These are phyloP conservation scores for Proteles cristata DNA, from an alignment of 2,113 vertebrate genomes.

Conservation along the genomic window DNA sequence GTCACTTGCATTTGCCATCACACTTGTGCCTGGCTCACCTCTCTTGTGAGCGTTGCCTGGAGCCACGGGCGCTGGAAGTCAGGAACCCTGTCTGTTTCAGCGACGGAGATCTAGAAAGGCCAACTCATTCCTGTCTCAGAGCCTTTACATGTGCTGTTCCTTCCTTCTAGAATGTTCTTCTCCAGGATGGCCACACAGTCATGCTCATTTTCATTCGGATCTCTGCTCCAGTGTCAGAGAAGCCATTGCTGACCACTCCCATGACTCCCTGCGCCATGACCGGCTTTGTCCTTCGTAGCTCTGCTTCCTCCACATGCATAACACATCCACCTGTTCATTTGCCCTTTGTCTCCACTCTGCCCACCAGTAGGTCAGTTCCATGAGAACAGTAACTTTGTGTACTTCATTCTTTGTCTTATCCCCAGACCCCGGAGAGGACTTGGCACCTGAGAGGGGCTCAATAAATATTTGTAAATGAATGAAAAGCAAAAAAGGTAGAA, in stretches of 20 bases:
- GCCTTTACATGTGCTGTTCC: neutral
- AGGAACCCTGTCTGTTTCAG: neutral
- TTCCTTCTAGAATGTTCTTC: neutral
- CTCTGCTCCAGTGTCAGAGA: neutral
- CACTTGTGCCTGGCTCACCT: accelerated
- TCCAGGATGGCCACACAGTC: neutral
- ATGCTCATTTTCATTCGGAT: neutral
- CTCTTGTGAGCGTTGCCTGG: accelerated
- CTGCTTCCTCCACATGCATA: neutral
- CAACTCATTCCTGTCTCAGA: neutral
- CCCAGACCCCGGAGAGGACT: neutral
- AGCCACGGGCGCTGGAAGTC: neutral
- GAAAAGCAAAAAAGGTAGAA: neutral
- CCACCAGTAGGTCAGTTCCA: neutral
- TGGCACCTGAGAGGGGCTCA: neutral
- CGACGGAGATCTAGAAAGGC: neutral
- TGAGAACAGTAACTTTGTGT: neutral
- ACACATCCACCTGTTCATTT: neutral
- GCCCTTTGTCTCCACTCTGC: neutral
- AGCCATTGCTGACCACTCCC: no score
- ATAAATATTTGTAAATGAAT: neutral
- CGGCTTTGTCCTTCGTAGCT: no score
- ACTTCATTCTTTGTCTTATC: neutral
- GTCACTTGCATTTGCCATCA: accelerated
- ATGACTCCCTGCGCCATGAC: accelerated